Evolutionary conservation across 2,113 vertebrate genomes (phyloP), one percentile per base, ranked within the genome.

Genomic region (Gallinago paraguaiae): DNA sequence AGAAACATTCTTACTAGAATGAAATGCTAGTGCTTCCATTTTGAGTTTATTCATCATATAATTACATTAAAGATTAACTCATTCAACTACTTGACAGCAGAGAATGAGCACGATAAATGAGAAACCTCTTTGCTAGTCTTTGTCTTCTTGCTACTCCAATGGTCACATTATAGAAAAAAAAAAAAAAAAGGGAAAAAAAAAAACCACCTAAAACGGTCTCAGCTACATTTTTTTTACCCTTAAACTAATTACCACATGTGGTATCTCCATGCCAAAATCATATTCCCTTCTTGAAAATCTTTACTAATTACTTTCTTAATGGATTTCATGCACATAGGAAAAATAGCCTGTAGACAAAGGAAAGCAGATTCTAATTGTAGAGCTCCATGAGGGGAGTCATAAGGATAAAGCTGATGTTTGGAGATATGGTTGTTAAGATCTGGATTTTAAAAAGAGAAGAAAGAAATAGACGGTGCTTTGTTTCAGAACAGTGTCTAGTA

Each of bases 231-330:
- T 63, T 5, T 35, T 85, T 83, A 43, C 70, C 31, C 46, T 87
- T 87, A 7, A 64, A 31, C 4, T 87, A 81, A 85, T 82, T 85
- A 80, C 14, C 30, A 28, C 17, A 15, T 45, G 18, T 63, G 54
- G 41, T 78, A 41, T 20, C 27, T 92, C 88, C 57, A 77, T 54
- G 48, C 10, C 19, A 82, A 86, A 94, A 56, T 28, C 35, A 7
- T 39, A 83, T 43, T 80, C 23, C 3, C 3, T 50, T 63, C 69
- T 65, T 81, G 10, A 91, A 88, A 94, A 92, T 88, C 33, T 88
- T 90, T 84, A 81, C 23, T 83, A 84, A 95, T 91, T 75, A 27
- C 57, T 95, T 89, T 87, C 27, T 69, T 88, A 75, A 91, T n/a
- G 33, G 18, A 92, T 95, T 95, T 86, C 5, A 50, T 45, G 28